Percentiles rank a stretch among this genome's conserved stretches.
Conservation (phyloP, 2,797 vertebrate genomes). For the Amazona ochrocephala region DNA sequence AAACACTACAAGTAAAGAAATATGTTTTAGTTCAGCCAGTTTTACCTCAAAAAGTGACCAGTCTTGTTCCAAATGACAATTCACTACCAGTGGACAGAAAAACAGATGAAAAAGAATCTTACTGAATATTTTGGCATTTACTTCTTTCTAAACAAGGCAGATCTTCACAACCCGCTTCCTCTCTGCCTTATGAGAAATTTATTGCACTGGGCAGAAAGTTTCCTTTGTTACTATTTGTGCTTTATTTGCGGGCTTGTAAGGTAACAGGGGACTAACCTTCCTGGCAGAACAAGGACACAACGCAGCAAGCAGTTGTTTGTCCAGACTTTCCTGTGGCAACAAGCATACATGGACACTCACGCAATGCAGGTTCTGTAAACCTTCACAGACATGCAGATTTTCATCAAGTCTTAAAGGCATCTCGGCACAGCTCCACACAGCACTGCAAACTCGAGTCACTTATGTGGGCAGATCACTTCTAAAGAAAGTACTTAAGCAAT, state of each 20-base stretch:
- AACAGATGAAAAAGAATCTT: not conserved
- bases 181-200: not conserved
- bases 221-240: not conserved
- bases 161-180: not conserved
- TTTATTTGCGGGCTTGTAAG: not conserved
- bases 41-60: not conserved
- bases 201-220: not conserved
- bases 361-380: not conserved
- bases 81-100: not conserved
- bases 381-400: not conserved
- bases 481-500: not conserved
- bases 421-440: not conserved
- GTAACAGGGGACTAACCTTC: not conserved
- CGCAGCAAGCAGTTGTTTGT: not conserved
- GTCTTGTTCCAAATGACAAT: not conserved
- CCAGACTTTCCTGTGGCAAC: not conserved
- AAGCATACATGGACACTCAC: not conserved
- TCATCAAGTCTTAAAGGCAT: not conserved
- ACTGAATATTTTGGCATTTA: not conserved
- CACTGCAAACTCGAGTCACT: slow-evolving; percentile 33
- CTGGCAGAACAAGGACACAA: not conserved
- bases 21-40: not conserved
- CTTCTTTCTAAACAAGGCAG: not conserved
- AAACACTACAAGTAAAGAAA: not conserved
- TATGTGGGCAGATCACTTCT: not conserved